Conservation (phyloP, 2,888 invertebrate species). For the Mechanitis mazaeus region DNA sequence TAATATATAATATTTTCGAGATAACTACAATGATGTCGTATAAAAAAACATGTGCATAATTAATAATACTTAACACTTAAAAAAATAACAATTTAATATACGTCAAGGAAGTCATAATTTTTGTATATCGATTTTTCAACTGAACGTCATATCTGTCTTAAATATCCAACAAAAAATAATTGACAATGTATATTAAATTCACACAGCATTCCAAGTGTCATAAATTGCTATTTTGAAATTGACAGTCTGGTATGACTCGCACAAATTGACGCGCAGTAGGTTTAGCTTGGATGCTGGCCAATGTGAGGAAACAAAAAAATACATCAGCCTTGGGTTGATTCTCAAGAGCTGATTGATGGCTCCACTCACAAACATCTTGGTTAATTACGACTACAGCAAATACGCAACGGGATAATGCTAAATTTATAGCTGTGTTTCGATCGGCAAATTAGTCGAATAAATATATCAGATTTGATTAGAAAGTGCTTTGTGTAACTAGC, state of each 20-base stretch:
- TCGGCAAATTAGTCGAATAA: conserved; percentile 14
- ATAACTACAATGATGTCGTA: no score
- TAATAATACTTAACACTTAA: no score
- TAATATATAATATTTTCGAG: no score
- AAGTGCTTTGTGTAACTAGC: conserved; percentile 8
- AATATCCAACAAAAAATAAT: no score
- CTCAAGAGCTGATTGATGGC: conserved; percentile 25
- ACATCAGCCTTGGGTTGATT: conserved; percentile 36
- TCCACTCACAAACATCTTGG: conserved; percentile 30
- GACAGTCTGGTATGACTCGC: conserved; percentile 31
- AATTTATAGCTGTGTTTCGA: conserved; percentile 18
- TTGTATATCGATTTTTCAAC: no score
- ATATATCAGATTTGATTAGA: neutral
- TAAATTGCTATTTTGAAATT: conserved; percentile 32
- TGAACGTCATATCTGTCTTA: no score
- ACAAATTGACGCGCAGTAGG: conserved; percentile 54
- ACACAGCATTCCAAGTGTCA: conserved; percentile 6
- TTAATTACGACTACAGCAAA: conserved; percentile 27
- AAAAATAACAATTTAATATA: no score
- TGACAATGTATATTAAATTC: conserved; percentile 5
- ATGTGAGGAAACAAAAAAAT: conserved; percentile 35
- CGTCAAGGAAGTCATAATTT: no score
- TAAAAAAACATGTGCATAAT: no score
- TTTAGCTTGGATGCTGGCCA: conserved; percentile 51
- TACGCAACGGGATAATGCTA: conserved; percentile 18